A percentile compares a stretch with the other conserved stretches of the same genome.
These are phyloP conservation scores for Drosophila lutescens DNA, from an alignment of 2,888 invertebrate genomes.

Conservation along the genomic window DNA sequence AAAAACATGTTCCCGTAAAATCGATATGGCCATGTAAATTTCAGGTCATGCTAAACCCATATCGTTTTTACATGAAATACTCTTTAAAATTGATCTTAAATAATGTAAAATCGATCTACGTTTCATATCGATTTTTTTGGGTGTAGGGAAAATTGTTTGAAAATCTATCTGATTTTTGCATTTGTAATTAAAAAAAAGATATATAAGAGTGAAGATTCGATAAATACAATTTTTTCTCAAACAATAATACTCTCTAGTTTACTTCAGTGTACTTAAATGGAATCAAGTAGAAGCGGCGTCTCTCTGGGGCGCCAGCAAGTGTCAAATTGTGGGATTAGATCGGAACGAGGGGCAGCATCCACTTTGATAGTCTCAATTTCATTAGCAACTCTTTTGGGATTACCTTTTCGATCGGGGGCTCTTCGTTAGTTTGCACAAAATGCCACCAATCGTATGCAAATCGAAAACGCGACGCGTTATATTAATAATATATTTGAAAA, in stretches of 20 bases:
- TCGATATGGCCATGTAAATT: no score
- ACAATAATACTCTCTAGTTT: neutral
- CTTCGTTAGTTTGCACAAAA: conserved; percentile 56
- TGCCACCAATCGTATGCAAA: conserved; percentile 52
- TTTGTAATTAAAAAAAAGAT: no score
- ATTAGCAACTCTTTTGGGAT: conserved; percentile 43
- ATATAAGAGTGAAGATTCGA: no score
- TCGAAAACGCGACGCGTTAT: conserved; percentile 58
- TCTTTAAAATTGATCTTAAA: no score
- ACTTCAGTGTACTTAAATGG: neutral
- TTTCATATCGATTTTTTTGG: no score
- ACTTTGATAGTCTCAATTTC: conserved; percentile 51
- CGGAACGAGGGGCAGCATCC: conserved; percentile 14
- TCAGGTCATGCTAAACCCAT: no score
- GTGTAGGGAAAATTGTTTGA: no score
- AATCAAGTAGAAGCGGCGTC: conserved; percentile 10
- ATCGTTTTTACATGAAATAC: no score
- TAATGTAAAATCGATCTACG: no score
- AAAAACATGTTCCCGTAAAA: no score
- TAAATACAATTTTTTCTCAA: no score
- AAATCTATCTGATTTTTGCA: no score
- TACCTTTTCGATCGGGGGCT: conserved; percentile 5
- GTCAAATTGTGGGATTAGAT: conserved; percentile 61
- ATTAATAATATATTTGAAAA: conserved; percentile 80
- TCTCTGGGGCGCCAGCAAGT: conserved; percentile 75